Conservation (phyloP, 2,888 invertebrate genomes). For the Sinelater perroti region DNA sequence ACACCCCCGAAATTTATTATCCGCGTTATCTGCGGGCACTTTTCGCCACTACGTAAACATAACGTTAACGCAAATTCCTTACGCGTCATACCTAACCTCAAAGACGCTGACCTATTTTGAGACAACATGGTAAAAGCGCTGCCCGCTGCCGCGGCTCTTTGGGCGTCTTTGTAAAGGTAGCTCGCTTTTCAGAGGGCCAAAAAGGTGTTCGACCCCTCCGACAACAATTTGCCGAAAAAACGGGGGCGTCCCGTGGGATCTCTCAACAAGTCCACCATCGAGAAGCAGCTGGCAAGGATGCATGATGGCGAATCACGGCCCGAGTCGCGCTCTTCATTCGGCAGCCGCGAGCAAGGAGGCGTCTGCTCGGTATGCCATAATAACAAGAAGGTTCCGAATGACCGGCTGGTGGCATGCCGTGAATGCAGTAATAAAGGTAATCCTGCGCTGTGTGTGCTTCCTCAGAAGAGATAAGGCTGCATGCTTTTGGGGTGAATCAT, state of each 20-base stretch:
- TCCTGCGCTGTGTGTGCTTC: too few relatives aligned
- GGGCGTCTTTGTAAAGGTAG: background rate
- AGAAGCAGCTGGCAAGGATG: constrained; percentile 59
- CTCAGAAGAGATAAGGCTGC: too few relatives aligned
- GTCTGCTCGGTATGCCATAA: constrained; percentile 72
- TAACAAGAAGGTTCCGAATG: constrained; percentile 67
- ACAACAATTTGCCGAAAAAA: constrained; percentile 79
- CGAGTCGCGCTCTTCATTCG: constrained; percentile 57
- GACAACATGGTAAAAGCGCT: background rate
- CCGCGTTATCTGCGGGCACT: too few relatives aligned
- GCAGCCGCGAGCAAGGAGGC: constrained; percentile 63
- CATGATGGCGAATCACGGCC: constrained; percentile 52
- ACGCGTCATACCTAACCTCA: background rate
- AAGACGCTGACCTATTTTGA: background rate
- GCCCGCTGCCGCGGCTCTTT: background rate
- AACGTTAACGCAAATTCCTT: constrained; percentile 26
- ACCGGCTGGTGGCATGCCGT: constrained; percentile 72
- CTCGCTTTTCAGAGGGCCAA: constrained; percentile 71
- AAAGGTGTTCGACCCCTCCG: constrained; percentile 87
- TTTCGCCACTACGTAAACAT: constrained; percentile 26
- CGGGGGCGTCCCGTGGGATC: constrained; percentile 73
- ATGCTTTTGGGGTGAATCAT: too few relatives aligned
- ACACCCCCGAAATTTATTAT: constrained; percentile 36
- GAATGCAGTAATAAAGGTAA: constrained; percentile 77
- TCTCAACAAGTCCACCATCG: constrained; percentile 68